These are phyloP conservation scores for Synergus itoensis DNA, from an alignment of 2,888 invertebrate genomes.

Conservation along the genomic window DNA sequence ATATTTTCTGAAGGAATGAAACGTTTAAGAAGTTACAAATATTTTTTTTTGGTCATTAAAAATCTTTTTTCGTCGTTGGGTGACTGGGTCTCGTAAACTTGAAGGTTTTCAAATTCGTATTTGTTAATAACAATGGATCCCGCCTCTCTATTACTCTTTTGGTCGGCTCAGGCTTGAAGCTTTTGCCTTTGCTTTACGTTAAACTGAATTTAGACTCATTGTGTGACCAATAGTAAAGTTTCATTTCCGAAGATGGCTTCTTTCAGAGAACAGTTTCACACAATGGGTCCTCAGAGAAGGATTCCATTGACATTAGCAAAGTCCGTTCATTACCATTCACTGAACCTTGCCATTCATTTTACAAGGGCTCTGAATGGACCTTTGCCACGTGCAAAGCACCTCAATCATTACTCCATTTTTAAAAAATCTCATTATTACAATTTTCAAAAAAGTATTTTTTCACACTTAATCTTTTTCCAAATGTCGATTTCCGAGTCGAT, in stretches of 20 bases:
- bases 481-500: no score
- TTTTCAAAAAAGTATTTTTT: no score
- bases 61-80: not conserved
- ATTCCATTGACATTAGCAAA: constrained; percentile 40
- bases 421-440: not conserved
- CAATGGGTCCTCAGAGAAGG: constrained; percentile 35
- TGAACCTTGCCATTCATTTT: constrained; percentile 39
- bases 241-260: constrained; percentile 40
- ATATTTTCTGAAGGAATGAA: constrained; percentile 16
- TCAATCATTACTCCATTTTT: constrained; percentile 24
- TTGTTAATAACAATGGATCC: constrained; percentile 17
- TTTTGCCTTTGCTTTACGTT: constrained; percentile 1
- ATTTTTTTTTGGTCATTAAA: constrained; percentile 15
- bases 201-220: constrained; percentile 33
- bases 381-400: constrained; percentile 28
- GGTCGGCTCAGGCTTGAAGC: constrained; percentile 14
- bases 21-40: constrained; percentile 5
- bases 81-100: not conserved
- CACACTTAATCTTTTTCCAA: no score
- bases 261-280: constrained; percentile 21
- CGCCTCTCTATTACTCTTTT: constrained; percentile 12
- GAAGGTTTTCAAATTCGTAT: not conserved
- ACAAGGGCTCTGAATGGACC: constrained; percentile 23
- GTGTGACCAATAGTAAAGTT: constrained; percentile 33
- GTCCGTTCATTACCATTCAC: constrained; percentile 42